A percentile compares a stretch with the other conserved stretches of the same genome.
Conservation (phyloP, 2,113 vertebrate genomes). For the Sander vitreus region DNA sequence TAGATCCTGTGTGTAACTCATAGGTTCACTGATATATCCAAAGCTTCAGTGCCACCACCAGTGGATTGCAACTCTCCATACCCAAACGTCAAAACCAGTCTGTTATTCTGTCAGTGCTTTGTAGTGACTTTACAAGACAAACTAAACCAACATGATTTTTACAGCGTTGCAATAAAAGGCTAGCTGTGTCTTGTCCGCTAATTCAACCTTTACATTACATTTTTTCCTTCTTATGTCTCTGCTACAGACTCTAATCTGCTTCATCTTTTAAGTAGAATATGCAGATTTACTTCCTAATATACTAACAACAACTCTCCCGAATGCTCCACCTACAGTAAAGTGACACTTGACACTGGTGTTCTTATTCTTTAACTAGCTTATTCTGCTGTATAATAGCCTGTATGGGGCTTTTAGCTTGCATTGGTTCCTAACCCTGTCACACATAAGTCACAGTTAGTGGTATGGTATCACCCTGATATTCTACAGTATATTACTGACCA, state of each 20-base stretch:
- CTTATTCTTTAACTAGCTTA: slow-evolving; percentile 42
- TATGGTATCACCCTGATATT: slow-evolving; percentile 49
- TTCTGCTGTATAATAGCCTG: slow-evolving; percentile 38
- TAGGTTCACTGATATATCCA: slow-evolving; percentile 38
- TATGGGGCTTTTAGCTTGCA: slow-evolving; percentile 50
- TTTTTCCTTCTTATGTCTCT: slow-evolving; percentile 14
- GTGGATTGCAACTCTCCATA: slow-evolving; percentile 19
- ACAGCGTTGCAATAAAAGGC: slow-evolving; percentile 21
- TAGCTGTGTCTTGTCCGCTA: not conserved
- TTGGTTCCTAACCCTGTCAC: slow-evolving; percentile 50
- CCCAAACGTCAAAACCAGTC: slow-evolving; percentile 17
- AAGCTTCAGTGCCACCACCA: slow-evolving; percentile 36
- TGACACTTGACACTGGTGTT: slow-evolving; percentile 6
- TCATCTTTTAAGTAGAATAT: slow-evolving; percentile 21
- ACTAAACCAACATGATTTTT: slow-evolving; percentile 19
- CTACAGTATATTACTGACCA: slow-evolving; percentile 55
- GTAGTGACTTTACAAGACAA: slow-evolving; percentile 33
- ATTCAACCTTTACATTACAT: slow-evolving; percentile 32
- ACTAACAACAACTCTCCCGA: slow-evolving; percentile 33
- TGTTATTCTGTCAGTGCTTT: slow-evolving; percentile 9
- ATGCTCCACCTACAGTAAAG: slow-evolving; percentile 31
- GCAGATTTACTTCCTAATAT: slow-evolving; percentile 36
- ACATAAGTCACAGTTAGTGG: slow-evolving; percentile 46
- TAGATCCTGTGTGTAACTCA: slow-evolving; percentile 37
- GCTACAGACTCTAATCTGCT: slow-evolving; percentile 15